Evolutionary conservation across 1,140 invertebrate genomes (phyloP).

Genomic region (Hesperophylax magnus): DNA sequence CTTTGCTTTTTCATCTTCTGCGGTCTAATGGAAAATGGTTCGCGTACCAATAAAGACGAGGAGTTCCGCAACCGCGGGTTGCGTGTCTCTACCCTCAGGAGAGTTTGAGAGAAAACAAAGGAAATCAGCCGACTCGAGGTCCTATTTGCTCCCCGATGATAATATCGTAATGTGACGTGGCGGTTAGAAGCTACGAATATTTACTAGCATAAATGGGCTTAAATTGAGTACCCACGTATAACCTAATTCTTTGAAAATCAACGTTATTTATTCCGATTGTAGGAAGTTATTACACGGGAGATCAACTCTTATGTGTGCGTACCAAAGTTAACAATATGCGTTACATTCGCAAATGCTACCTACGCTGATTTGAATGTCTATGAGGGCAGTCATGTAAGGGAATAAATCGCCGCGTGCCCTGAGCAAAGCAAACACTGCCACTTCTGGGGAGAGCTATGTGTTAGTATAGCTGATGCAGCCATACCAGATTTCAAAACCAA

Average conservation of each 20-base stretch:
- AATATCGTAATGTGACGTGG: too few species aligned
- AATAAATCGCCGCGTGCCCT: constrained; percentile 9
- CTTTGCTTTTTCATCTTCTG: too few species aligned
- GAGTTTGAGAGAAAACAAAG: constrained; percentile 3
- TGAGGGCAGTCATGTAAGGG: neutral
- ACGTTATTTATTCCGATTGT: too few species aligned
- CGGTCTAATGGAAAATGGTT: too few species aligned
- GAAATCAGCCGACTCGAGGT: neutral
- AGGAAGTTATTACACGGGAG: too few species aligned
- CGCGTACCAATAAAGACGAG: too few species aligned
- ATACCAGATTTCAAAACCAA: neutral
- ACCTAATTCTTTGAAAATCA: too few species aligned
- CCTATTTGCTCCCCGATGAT: neutral
- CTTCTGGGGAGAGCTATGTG: neutral
- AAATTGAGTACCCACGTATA: too few species aligned
- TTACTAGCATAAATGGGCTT: too few species aligned
- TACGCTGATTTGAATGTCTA: neutral
- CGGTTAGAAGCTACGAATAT: too few species aligned
- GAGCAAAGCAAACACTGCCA: neutral
- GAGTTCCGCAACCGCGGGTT: neutral
- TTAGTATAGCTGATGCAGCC: neutral
- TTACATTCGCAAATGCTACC: neutral
- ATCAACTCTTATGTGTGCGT: too few species aligned
- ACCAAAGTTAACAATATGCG: too few species aligned
- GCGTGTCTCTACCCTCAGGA: neutral